A percentile compares a stretch with the other conserved stretches of the same genome.
Evolutionary conservation across 2,797 vertebrate genomes (phyloP).

Genomic region (Poecilia gillii): DNA sequence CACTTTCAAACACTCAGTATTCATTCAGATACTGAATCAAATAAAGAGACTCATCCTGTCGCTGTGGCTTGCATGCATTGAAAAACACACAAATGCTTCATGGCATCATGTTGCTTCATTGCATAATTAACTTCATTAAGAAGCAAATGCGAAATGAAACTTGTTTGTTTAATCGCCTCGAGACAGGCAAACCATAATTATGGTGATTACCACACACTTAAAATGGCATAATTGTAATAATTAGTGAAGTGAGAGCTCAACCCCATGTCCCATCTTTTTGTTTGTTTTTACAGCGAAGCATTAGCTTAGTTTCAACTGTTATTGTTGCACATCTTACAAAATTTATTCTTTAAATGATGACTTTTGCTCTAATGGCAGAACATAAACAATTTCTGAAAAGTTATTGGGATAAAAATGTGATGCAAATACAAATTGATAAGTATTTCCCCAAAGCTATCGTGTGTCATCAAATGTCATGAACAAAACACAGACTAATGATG

Average conservation of each 20-base stretch:
- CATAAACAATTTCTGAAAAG: neutral
- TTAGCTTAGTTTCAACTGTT: constrained; percentile 16
- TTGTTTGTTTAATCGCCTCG: constrained; percentile 50
- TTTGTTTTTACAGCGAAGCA: constrained; percentile 24
- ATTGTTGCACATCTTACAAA: neutral
- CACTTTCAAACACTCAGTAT: neutral
- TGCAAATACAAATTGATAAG: neutral
- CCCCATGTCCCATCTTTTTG: constrained; percentile 16
- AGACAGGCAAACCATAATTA: constrained; percentile 51
- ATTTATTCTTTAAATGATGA: constrained; percentile 1
- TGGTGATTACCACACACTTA: constrained; percentile 55
- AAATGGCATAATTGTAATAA: constrained; percentile 57
- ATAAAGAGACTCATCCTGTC: constrained; percentile 1
- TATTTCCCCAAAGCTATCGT: constrained; percentile 6
- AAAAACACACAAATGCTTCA: constrained; percentile 13
- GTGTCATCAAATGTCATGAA: constrained; percentile 13
- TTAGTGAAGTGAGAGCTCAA: constrained; percentile 41
- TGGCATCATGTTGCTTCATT: constrained; percentile 39
- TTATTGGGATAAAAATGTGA: neutral
- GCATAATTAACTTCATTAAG: constrained; percentile 53
- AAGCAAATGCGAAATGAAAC: constrained; percentile 45
- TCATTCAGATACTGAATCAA: neutral
- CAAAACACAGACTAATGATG: constrained; percentile 3
- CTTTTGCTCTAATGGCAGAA: neutral
- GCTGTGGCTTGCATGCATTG: neutral